Conservation (phyloP, 1,140 invertebrate species). For the Trichomalopsis sarcophagae region DNA sequence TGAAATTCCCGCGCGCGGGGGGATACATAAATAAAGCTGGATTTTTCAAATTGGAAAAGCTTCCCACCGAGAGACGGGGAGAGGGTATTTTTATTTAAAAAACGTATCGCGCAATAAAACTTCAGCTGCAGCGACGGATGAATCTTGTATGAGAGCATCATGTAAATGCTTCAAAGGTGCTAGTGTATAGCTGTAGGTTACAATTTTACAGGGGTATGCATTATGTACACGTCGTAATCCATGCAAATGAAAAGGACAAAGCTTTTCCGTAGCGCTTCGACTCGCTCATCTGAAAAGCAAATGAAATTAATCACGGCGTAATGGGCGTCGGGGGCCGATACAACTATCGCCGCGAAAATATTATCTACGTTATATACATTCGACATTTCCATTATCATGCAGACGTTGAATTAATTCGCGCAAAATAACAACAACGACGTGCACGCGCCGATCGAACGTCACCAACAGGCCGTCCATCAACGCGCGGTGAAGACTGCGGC, state of each 20-base stretch:
- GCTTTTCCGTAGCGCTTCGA: too few relatives aligned
- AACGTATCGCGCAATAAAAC: neutral
- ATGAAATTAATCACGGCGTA: neutral
- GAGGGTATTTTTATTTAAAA: neutral
- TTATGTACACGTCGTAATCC: neutral
- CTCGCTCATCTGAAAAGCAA: neutral
- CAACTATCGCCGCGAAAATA: too few relatives aligned
- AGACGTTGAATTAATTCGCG: neutral
- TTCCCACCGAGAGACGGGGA: neutral
- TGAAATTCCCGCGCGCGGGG: neutral
- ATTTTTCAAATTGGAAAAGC: slow-evolving; percentile 5
- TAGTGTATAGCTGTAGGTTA: too few relatives aligned
- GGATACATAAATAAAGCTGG: neutral
- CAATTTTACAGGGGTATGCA: neutral
- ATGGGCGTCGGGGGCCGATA: too few relatives aligned
- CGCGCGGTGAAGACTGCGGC: neutral
- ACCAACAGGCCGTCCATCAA: neutral
- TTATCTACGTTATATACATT: neutral
- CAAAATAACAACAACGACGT: neutral
- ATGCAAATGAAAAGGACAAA: neutral
- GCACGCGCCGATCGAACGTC: neutral
- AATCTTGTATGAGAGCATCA: too few relatives aligned
- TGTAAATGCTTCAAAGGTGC: neutral
- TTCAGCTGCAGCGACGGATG: neutral
- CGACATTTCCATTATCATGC: neutral